These are phyloP conservation scores for Tokudaia tokunoshimensis DNA, from an alignment of 2,797 vertebrate genomes.

Conservation along the genomic window DNA sequence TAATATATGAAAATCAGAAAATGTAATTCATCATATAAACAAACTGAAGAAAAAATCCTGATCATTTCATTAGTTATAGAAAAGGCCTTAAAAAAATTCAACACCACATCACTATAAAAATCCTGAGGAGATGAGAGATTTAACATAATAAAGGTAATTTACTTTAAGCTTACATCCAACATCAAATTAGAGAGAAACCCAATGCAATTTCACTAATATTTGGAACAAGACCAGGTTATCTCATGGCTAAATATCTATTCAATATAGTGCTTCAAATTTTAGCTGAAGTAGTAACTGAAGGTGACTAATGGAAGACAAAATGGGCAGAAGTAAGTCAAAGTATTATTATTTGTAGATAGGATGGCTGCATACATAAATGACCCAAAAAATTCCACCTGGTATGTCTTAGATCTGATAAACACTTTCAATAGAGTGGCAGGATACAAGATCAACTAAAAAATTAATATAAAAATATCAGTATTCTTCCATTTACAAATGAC, in stretches of 20 bases:
- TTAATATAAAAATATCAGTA: not conserved
- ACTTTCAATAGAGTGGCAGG: not conserved
- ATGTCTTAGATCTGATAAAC: not conserved
- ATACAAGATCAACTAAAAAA: not conserved
- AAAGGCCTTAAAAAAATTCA: not conserved
- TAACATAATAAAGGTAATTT: not conserved
- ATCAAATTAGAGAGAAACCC: not conserved
- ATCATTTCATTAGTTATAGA: not conserved
- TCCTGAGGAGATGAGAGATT: not conserved
- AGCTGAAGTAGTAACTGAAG: not conserved
- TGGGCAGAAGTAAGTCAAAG: not conserved
- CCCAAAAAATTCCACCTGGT: not conserved
- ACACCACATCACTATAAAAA: not conserved
- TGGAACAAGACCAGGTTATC: not conserved
- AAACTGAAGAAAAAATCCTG: not conserved
- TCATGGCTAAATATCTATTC: not conserved
- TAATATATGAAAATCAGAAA: not conserved
- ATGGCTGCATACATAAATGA: not conserved
- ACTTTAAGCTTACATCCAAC: not conserved
- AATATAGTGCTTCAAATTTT: not conserved
- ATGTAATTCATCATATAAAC: not conserved
- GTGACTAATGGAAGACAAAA: not conserved
- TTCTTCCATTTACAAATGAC: not conserved
- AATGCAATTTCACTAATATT: not conserved
- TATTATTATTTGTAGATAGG: not conserved